Base-by-base conservation (phyloP, 92 coral and sea anemone genomes). In the Parazoanthus darwini region DNA sequence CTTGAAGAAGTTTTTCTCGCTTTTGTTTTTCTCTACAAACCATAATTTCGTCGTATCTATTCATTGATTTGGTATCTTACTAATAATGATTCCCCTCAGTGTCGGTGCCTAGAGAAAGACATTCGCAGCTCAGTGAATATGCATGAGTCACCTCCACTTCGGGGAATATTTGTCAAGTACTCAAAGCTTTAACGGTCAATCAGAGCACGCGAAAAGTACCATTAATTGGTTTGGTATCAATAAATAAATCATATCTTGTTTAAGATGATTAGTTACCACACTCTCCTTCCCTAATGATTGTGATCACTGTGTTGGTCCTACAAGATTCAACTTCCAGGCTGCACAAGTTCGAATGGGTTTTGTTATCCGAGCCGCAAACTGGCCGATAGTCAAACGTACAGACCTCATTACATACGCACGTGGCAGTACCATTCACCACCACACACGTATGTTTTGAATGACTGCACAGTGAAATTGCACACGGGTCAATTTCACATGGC, bases 331-430 rank as follows among this genome's bases (percentile, higher is more conserved):
- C 90, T 35, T 93, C 94, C 88, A 96, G 29, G 33, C 68, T 54
- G 73, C 98, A 96, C 78, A 79, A 23, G 79, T 94, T 96, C 2
- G 91, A 59, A 66, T 96, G 94, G 0, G 98, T 94, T 33, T 65
- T 93, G 63, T 85, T 93, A 48, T 96, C 93, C 18, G 94, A 89
- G 13, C 94, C 99, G 81, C 99, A 96, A 9, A 95, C 96, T 3
- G 98, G 98, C 20, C 10, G 78, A 33, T 82, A 88, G 26, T 88
- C 90, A 0, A 23, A 15, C 13, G 96, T 89, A 71, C 99, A 96
- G 2, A 35, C 77, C 44, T 83, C 84, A 63, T 65, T 84, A 73
- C 99, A 96, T 78, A 79, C 89, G 54, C 99, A 96, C n/a, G 89
- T 87, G 20, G 98, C 94, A 35, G 91, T 85, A 23, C 92, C 94